phyloP scores from a whole-genome alignment of 2,113 vertebrate genomes.

The Mormyrus iriodes region DNA sequence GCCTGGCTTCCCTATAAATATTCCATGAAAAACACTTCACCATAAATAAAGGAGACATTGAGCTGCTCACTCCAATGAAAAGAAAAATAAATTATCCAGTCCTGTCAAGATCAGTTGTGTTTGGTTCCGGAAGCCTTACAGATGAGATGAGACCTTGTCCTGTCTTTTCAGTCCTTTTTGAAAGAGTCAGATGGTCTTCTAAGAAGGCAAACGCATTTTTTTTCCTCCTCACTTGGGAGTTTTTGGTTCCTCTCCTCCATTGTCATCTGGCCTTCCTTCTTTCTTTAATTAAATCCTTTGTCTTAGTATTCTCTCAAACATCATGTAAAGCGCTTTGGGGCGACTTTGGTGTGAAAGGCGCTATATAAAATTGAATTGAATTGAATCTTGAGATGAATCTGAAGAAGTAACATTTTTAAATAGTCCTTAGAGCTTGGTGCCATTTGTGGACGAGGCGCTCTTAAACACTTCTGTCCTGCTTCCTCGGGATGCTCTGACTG shows the following conservation, averaged over 20 bases:
- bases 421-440: background rate
- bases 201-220: background rate
- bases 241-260: too few species aligned
- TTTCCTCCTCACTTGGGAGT: too few species aligned
- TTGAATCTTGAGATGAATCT: background rate
- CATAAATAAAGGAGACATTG: background rate
- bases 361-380: too few species aligned
- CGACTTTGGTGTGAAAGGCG: too few species aligned
- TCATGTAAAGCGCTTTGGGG: too few species aligned
- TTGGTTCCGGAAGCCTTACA: background rate
- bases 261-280: too few species aligned
- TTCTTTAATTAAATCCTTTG: too few species aligned
- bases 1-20: background rate
- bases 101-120: background rate
- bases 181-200: background rate
- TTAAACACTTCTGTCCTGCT: background rate
- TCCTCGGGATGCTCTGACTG: background rate
- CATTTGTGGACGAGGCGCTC: background rate
- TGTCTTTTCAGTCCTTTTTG: background rate
- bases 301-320: too few species aligned
- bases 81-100: background rate
- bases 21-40: background rate
- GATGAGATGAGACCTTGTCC: background rate
- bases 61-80: conserved; percentile 2
- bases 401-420: background rate